Base-by-base conservation (phyloP, 1,140 invertebrate genomes). In the Stegodyphus dumicola region DNA sequence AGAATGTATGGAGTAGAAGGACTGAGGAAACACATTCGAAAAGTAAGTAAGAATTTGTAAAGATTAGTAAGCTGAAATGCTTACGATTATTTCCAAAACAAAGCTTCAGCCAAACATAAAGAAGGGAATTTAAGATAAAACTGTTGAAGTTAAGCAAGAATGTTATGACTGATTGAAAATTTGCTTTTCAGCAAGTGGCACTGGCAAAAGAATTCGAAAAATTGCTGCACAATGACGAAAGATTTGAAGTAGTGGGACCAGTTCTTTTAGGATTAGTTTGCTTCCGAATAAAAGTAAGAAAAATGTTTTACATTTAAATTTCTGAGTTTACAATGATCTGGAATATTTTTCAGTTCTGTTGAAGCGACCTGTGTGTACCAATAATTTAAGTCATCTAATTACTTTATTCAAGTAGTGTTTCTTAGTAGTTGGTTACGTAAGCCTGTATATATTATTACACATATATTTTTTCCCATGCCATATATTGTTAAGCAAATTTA, bases 221-320 rank as follows among this genome's bases (percentile, higher is more conserved):
- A 15, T 89, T 95, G 7, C 92, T 97, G 0, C 89, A 90, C 70
- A 89, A 91, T 5, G 96, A 98, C 90, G 88, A 92, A 1, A 91
- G 95, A 87, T 98, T 98, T 90, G 94, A 98, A 90, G 90, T 98
- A 49, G 91, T 94, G 7, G 92, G 93, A 5, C 92, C 95, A 56
- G 93, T 93, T 2, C 91, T 92, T 5, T 92, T 99, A 92, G 96
- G 95, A 0, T 90, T 99, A 7, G 95, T 98, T 9, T 98, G 96
- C 88, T 98, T 98, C 89, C 92, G 95, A 89, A 90, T 97, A 13
- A 96, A 94, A 92, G 94, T 94, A 7, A 49, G 56, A 10, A 2
- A 9, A 60, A 10, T 60, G 56, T 60, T 56, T 7, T 10, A 10
- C 15, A 15, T 5, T 9, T 60, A 15, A 10, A 60, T 10, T 60